phyloP scores from a whole-genome alignment of 2,888 invertebrate species.

The Drosophila testacea region DNA sequence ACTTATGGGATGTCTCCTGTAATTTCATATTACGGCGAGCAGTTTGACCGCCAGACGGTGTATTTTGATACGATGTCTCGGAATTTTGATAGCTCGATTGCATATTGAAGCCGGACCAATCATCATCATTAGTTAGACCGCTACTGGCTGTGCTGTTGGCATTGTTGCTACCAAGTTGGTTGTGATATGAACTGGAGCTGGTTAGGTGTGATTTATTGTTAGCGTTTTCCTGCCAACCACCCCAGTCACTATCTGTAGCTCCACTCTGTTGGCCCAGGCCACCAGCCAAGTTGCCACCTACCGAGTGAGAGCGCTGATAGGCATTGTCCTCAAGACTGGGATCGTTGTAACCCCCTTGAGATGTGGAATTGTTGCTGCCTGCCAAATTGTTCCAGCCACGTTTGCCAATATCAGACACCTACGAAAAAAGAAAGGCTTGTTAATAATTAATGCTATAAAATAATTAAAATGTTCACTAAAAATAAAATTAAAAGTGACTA shows the following conservation, averaged over 20 bases:
- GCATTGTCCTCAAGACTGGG: constrained; percentile 77
- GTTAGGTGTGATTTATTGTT: constrained; percentile 70
- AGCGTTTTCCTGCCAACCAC: constrained; percentile 80
- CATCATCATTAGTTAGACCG: constrained; percentile 75
- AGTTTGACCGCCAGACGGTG: constrained; percentile 64
- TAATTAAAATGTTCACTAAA: neutral
- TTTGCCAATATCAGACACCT: constrained; percentile 89
- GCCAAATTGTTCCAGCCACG: constrained; percentile 88
- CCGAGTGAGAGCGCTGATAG: constrained; percentile 84
- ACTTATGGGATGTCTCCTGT: constrained; percentile 76
- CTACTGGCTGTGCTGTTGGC: constrained; percentile 43
- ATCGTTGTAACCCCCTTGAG: constrained; percentile 82
- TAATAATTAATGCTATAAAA: neutral
- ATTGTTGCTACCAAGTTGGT: constrained; percentile 64
- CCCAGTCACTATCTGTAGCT: constrained; percentile 83
- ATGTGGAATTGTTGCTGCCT: constrained; percentile 86
- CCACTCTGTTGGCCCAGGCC: constrained; percentile 75
- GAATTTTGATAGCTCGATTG: constrained; percentile 78
- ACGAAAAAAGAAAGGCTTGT: neutral
- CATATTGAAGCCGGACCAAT: constrained; percentile 84
- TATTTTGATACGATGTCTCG: constrained; percentile 80
- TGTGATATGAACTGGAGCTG: constrained; percentile 81
- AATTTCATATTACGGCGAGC: constrained; percentile 78
- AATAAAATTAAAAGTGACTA: constrained; percentile 44
- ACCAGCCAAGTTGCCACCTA: constrained; percentile 79